Conservation (phyloP, 2,888 invertebrate genomes). For the Tubiluchus corallicola region DNA sequence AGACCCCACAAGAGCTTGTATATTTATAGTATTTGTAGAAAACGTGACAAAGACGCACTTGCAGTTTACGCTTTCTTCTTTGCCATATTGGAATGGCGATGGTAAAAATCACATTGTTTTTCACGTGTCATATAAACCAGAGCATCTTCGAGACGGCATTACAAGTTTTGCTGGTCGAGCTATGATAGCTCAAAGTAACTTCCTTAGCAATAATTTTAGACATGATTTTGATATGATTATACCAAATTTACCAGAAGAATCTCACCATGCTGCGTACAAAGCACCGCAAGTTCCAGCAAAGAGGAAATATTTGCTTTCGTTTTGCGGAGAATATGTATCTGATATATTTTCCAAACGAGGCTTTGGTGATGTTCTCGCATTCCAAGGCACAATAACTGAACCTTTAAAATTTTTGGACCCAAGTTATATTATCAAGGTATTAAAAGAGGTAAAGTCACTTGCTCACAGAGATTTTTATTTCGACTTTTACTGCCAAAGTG, state of each 20-base stretch:
- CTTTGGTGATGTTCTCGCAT: too few species aligned
- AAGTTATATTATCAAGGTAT: too few species aligned
- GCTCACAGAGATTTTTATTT: slow-evolving; percentile 51
- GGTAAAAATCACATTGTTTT: slow-evolving; percentile 78
- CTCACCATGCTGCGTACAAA: slow-evolving; percentile 74
- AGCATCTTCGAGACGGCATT: slow-evolving; percentile 12
- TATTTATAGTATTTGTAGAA: slow-evolving; percentile 66
- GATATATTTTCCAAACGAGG: too few species aligned
- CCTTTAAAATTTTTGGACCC: too few species aligned
- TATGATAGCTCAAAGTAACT: too few species aligned
- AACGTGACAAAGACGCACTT: slow-evolving; percentile 35
- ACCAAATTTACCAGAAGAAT: slow-evolving; percentile 66
- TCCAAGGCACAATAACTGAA: too few species aligned
- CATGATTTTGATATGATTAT: slow-evolving; percentile 64
- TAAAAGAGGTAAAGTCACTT: too few species aligned
- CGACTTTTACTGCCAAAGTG: slow-evolving; percentile 59
- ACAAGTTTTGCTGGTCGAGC: slow-evolving; percentile 31
- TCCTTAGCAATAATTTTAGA: too few species aligned
- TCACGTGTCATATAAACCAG: slow-evolving; percentile 45
- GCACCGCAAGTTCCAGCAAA: slow-evolving; percentile 74
- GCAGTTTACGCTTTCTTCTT: slow-evolving; percentile 41
- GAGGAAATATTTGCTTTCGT: slow-evolving; percentile 61
- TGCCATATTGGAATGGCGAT: slow-evolving; percentile 86
- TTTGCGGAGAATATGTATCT: slow-evolving; percentile 42
- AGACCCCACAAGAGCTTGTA: slow-evolving; percentile 65